Evolutionary conservation across 2,113 vertebrate genomes (phyloP), one percentile per base, ranked within the genome.

Genomic region (Tupaia tana): DNA sequence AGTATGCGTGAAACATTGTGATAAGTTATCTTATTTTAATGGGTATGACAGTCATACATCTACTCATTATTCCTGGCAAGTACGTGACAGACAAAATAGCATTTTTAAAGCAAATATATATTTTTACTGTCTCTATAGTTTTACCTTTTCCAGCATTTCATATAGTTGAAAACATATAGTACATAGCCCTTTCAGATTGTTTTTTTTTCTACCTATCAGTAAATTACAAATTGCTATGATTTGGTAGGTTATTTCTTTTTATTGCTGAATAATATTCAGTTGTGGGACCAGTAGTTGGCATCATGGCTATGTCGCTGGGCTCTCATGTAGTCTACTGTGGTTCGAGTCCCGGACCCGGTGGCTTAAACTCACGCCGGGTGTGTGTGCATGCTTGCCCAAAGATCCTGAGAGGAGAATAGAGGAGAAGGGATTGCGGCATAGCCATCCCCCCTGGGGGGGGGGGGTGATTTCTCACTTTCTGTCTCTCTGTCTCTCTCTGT

Each of bases 11-110:
- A 90, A 61, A 88, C 25, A 89, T 12, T 63, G 3, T 85, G 8
- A 90, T 58, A 91, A 86, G 11, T 31, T 52, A 86, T 29, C 24
- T 93, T 91, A 71, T 71, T 84, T 84, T 84, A 77, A 66, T 58
- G 27, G 2, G 5, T 52, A 61, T 12, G 7, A 52, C 34, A 81
- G 52, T 59, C 20, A 86, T 13, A 77, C 4, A 70, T 80, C 24
- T 94, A 64, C 9, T 86, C 61, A 91, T 66, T n/a, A 95, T 81
- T 56, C 4, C 64, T 63, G 4, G n/a, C 20, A 91, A 96, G 83
- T 61, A 79, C 22, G 9, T 80, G 79, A 73, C 69, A 93, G 87
- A 75, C 15, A 79, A 88, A 82, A 31, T 18, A 66, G 34, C 25
- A 92, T 43, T 90, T 92, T 89, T 86, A 34, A 66, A 89, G 63